A percentile compares a stretch with the other conserved stretches of the same genome.
phyloP scores from a whole-genome alignment of 2,113 vertebrate genomes.

The Spea bombifrons region DNA sequence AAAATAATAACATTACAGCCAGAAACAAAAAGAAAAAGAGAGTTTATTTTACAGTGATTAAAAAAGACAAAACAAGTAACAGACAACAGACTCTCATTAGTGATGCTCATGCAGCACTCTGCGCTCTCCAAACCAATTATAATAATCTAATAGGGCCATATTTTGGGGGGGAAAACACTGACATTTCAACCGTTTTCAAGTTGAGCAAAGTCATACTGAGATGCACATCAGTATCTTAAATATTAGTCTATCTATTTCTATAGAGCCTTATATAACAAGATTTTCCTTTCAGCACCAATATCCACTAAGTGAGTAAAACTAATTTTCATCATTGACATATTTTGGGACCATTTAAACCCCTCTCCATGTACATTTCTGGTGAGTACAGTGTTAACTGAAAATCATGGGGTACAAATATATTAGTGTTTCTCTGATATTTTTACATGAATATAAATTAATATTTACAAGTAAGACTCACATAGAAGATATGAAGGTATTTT shows the following conservation, averaged over 20 bases:
- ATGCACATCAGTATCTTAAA: neutral
- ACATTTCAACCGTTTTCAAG: slow-evolving; percentile 4
- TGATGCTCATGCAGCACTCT: slow-evolving; percentile 39
- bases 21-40: slow-evolving; percentile 25
- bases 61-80: slow-evolving; percentile 38
- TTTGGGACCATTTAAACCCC: too few relatives aligned
- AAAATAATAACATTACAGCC: neutral
- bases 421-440: slow-evolving; percentile 37
- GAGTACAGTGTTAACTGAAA: slow-evolving; percentile 17
- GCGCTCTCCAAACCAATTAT: slow-evolving; percentile 23
- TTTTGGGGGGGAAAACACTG: slow-evolving; percentile 22
- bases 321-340: slow-evolving; percentile 9
- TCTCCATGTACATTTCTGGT: neutral
- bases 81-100: slow-evolving; percentile 27
- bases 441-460: slow-evolving; percentile 43
- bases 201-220: neutral
- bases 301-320: slow-evolving; percentile 12
- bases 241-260: neutral
- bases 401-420: slow-evolving; percentile 41
- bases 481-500: slow-evolving; percentile 30
- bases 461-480: slow-evolving; percentile 39
- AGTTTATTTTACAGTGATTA: slow-evolving; percentile 43
- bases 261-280: neutral
- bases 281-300: slow-evolving; percentile 10
- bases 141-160: neutral